Evolutionary conservation across 2,797 vertebrate genomes (phyloP).

Genomic region (Girardinus metallicus): DNA sequence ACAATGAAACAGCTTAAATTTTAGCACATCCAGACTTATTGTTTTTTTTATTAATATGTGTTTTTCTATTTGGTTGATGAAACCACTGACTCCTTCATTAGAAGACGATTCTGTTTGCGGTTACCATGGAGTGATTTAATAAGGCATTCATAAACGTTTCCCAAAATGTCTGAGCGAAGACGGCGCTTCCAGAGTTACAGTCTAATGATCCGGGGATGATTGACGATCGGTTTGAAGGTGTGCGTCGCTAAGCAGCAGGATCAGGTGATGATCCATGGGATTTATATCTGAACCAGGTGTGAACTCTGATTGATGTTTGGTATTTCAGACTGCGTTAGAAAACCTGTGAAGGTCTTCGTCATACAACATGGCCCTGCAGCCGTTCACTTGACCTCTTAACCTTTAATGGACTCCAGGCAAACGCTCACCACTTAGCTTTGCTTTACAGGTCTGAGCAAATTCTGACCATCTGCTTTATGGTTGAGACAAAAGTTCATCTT

Average conservation of each 20-base stretch:
- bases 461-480: not conserved
- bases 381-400: slow-evolving; percentile 33
- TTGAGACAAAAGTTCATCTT: slow-evolving; percentile 2
- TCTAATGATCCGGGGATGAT: slow-evolving; percentile 45
- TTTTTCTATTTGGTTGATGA: not conserved
- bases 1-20: no score
- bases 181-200: not conserved
- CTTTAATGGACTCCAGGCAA: slow-evolving; percentile 31
- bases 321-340: slow-evolving; percentile 31
- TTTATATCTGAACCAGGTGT: not conserved
- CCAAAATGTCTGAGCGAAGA: not conserved
- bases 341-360: slow-evolving; percentile 47
- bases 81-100: not conserved
- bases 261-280: slow-evolving; percentile 5
- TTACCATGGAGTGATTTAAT: not conserved
- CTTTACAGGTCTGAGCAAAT: slow-evolving; percentile 4
- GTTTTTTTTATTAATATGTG: no score
- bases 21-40: not conserved
- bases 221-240: slow-evolving; percentile 44
- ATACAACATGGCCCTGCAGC: not conserved
- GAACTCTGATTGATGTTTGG: slow-evolving; percentile 50
- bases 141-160: not conserved
- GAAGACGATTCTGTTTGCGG: not conserved
- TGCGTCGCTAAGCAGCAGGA: slow-evolving; percentile 9
- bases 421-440: not conserved